Evolutionary conservation across 2,888 invertebrate species (phyloP).

Genomic region (Acrocyrtus sp.): DNA sequence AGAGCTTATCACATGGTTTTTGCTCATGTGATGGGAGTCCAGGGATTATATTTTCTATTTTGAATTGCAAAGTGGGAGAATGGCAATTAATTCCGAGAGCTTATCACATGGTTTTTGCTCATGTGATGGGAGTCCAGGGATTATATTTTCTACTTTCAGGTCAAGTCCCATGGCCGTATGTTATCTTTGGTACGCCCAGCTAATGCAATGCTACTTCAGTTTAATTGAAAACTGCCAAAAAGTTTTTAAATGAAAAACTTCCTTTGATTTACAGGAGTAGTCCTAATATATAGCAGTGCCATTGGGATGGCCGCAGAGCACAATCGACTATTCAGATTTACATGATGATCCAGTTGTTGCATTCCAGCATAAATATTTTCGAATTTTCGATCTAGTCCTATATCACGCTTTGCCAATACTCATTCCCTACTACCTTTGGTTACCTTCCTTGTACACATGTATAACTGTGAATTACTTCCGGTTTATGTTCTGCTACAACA

Average conservation of each 20-base stretch:
- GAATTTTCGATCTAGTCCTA: slow-evolving; percentile 16
- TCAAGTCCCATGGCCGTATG: slow-evolving; percentile 15
- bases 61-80: slow-evolving; percentile 31
- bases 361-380: slow-evolving; percentile 27
- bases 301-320: slow-evolving; percentile 22
- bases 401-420: slow-evolving; percentile 31
- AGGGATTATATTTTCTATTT: slow-evolving; percentile 31
- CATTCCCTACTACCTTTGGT: slow-evolving; percentile 32
- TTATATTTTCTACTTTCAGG: slow-evolving; percentile 25
- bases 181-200: slow-evolving; percentile 27
- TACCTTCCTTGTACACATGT: slow-evolving; percentile 30
- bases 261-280: slow-evolving; percentile 4
- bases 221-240: too few relatives aligned
- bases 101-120: slow-evolving; percentile 37
- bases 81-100: slow-evolving; percentile 32
- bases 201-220: too few relatives aligned
- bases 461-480: slow-evolving; percentile 22
- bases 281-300: slow-evolving; percentile 21
- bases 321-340: slow-evolving; percentile 27
- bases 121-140: slow-evolving; percentile 40
- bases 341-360: slow-evolving; percentile 21
- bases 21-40: slow-evolving; percentile 39
- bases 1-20: slow-evolving; percentile 36
- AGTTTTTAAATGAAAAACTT: too few relatives aligned
- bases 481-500: slow-evolving; percentile 23